Percentiles rank a stretch among this genome's conserved stretches.
Evolutionary conservation across 2,113 vertebrate species (phyloP).

Genomic region (Polypterus senegalus): DNA sequence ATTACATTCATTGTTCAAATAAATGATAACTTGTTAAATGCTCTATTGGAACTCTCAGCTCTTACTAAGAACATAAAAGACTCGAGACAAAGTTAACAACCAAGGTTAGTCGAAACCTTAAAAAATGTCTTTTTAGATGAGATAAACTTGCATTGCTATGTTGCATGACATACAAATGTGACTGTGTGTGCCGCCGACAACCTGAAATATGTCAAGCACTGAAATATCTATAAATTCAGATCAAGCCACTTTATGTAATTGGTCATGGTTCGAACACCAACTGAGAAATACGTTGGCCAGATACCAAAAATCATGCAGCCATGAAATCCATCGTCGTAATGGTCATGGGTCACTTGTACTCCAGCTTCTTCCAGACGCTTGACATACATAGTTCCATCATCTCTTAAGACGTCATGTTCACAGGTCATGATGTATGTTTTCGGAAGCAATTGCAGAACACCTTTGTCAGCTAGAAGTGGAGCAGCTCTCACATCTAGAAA

Average conservation of each 20-base stretch:
- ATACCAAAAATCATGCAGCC: conserved; percentile 81
- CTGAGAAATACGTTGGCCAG: conserved; percentile 62
- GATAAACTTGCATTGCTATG: conserved; percentile 10
- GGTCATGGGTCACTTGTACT: conserved; percentile 70
- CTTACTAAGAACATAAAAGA: no score
- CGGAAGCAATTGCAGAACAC: conserved; percentile 54
- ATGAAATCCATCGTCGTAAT: conserved; percentile 84
- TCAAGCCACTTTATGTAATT: conserved; percentile 80
- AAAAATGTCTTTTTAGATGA: not conserved
- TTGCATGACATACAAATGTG: conserved; percentile 14
- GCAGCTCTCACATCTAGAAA: conserved; percentile 64
- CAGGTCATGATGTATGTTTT: conserved; percentile 83
- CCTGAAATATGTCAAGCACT: not conserved
- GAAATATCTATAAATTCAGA: conserved; percentile 59
- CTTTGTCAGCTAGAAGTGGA: conserved; percentile 65
- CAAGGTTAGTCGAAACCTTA: not conserved
- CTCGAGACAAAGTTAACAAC: not conserved
- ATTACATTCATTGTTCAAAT: no score
- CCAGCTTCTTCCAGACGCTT: conserved; percentile 63
- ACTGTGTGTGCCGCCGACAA: not conserved
- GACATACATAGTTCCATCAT: conserved; percentile 85
- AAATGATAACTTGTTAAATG: no score
- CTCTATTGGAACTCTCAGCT: no score
- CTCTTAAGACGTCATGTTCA: conserved; percentile 81
- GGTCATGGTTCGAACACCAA: conserved; percentile 60